phyloP scores from a whole-genome alignment of 2,113 vertebrate species.

The Manacus vitellinus region DNA sequence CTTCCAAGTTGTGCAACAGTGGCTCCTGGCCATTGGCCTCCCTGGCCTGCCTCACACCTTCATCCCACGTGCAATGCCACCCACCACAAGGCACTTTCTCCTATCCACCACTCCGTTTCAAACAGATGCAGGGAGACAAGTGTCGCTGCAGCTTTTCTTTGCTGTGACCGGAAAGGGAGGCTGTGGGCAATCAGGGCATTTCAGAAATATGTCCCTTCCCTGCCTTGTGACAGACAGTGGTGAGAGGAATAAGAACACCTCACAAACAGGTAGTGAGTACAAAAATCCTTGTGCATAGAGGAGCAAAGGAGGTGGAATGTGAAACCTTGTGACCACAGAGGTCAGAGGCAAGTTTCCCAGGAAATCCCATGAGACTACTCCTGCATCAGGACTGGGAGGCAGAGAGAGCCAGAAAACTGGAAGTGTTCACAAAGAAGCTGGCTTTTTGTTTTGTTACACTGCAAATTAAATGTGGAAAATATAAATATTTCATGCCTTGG shows the following conservation, averaged over 20 bases:
- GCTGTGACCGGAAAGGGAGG: neutral
- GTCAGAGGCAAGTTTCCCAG: neutral
- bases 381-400: neutral
- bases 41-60: neutral
- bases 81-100: neutral
- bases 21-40: neutral
- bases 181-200: neutral
- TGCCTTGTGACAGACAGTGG: neutral
- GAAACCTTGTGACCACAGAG: neutral
- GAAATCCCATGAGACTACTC: neutral
- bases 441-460: neutral
- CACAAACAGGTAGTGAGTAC: neutral
- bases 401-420: neutral
- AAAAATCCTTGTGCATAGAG: neutral
- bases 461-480: neutral
- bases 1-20: neutral
- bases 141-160: neutral
- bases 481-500: neutral
- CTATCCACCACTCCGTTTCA: neutral
- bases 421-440: neutral
- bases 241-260: neutral
- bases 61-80: neutral
- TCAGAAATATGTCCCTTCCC: neutral
- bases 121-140: neutral
- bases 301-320: neutral